Base-by-base conservation (phyloP, 2,888 invertebrate species). In the Prosopocoilus inquinatus region DNA sequence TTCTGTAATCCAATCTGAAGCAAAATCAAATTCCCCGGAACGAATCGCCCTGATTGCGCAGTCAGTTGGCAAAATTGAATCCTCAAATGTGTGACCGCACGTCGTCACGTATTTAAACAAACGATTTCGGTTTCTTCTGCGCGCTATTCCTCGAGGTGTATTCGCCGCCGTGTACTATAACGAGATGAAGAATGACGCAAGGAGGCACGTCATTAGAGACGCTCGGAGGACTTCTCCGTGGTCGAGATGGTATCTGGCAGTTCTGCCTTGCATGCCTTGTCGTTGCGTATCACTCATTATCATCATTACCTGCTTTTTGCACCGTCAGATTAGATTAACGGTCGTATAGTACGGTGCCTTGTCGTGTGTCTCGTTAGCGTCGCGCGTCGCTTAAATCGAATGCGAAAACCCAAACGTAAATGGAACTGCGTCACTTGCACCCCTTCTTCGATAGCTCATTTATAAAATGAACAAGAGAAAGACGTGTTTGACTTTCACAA, bases 251-350 rank as follows among this genome's bases (percentile, higher is more conserved):
- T 32, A 47, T 47, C 47, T 35, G 16, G 46, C 49, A 12, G 55
- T 55, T 55, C 55, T 55, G 55, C 55, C 55, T 44, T 55, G 55
- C 55, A 45, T 36, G 44, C 50, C 46, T 49, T 50, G 50, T 50
- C 50, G 55, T 45, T 45, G 45, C 50, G 50, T 49, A 38, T 55
- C 55, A 55, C 44, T 55, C 55, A 46, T 45, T 49, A 49, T 49
- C 38, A 43, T 55, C 55, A 50, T 55, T 55, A 55, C 55, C 46
- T 50, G 47, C 53, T 55, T 55, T 55, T 55, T 50, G 55, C 55
- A 49, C 55, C 55, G 55, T 44, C 50, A 55, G 50, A 50, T 55
- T 50, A 48, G 50, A 55, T 55, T 55, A 55, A 55, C 50, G 55
- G 20, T 28, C 7, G 2, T 28, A 20, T 20, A 20, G 3, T 20